Percentiles rank a stretch among this genome's conserved stretches.
Conservation (phyloP, 2,113 vertebrate genomes). For the Corapipo altera region DNA sequence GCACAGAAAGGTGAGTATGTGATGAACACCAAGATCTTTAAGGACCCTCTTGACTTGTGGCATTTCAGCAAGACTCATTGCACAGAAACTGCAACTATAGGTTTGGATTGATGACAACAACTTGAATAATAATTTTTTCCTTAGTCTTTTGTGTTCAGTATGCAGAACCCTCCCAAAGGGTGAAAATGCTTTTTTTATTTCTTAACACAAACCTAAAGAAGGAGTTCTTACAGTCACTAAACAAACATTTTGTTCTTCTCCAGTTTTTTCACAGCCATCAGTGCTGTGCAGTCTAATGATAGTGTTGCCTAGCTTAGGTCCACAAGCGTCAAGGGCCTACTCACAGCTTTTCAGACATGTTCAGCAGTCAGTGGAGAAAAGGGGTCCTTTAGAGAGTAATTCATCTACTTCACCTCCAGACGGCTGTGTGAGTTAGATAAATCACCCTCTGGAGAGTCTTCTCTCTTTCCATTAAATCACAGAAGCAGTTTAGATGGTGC, state of each 20-base stretch:
- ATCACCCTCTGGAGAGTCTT: background rate
- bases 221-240: background rate
- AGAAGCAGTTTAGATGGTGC: background rate
- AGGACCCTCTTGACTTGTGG: background rate
- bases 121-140: background rate
- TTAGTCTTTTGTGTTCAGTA: background rate
- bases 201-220: background rate
- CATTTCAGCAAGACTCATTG: background rate
- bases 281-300: background rate
- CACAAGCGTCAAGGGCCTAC: background rate
- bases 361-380: background rate
- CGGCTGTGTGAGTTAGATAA: background rate
- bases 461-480: background rate
- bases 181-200: background rate
- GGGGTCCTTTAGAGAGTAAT: background rate
- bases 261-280: background rate
- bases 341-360: background rate
- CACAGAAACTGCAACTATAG: background rate
- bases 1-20: background rate
- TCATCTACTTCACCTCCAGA: background rate
- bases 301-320: background rate
- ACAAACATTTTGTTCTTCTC: background rate
- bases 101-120: background rate
- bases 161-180: background rate
- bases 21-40: background rate